These are phyloP conservation scores for Forbesichthys papilliferus DNA, from an alignment of 2,113 vertebrate genomes.

Conservation along the genomic window DNA sequence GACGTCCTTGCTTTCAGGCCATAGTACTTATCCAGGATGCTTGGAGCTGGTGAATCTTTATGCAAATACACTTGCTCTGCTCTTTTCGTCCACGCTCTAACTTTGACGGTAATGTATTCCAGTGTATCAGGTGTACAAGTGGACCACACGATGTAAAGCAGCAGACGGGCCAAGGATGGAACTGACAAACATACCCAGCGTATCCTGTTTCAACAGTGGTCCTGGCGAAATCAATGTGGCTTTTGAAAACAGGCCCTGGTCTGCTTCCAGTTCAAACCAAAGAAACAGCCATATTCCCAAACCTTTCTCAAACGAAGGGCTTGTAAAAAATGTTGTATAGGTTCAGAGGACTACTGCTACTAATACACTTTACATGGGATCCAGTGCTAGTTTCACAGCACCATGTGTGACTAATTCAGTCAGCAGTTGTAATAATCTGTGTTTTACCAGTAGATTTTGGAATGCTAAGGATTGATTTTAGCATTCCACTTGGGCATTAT, in stretches of 20 bases:
- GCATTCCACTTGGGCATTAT: too few relatives aligned
- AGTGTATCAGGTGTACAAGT: constrained; percentile 66
- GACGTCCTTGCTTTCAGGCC: too few relatives aligned
- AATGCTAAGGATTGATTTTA: too few relatives aligned
- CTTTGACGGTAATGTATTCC: constrained; percentile 4
- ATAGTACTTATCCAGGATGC: neutral
- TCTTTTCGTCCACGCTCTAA: too few relatives aligned
- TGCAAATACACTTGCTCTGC: too few relatives aligned
- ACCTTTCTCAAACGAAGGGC: neutral
- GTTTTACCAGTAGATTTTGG: too few relatives aligned
- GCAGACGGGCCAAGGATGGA: neutral
- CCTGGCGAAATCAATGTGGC: constrained; percentile 22
- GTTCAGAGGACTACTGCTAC: too few relatives aligned
- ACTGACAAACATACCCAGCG: neutral
- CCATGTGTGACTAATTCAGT: too few relatives aligned
- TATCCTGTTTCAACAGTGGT: neutral
- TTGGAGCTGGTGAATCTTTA: neutral
- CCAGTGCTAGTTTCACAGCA: neutral
- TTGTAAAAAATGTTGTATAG: neutral
- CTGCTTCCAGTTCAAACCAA: neutral
- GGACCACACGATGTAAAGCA: constrained; percentile 11
- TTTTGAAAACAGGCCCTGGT: constrained; percentile 8
- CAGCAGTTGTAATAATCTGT: too few relatives aligned
- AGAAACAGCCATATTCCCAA: neutral
- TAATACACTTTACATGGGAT: neutral